Conservation (phyloP, 2,797 vertebrate species). For the Spondyliosoma cantharus region DNA sequence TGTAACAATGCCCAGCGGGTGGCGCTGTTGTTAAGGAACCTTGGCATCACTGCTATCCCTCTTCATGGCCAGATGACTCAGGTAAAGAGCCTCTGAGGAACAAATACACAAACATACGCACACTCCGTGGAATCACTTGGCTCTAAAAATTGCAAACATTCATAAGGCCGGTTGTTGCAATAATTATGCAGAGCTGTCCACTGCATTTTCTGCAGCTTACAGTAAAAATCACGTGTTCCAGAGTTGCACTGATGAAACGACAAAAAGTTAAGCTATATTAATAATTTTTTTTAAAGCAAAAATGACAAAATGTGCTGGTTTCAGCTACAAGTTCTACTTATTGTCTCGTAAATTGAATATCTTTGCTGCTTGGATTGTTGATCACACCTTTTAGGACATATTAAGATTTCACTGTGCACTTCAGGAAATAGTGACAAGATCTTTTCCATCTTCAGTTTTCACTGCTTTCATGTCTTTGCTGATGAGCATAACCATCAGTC, state of each 20-base stretch:
- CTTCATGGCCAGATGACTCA: constrained; percentile 98
- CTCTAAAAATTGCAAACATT: neutral
- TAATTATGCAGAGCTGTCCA: neutral
- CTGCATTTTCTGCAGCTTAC: neutral
- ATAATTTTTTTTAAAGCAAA: neutral
- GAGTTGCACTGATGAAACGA: neutral
- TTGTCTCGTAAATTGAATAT: neutral
- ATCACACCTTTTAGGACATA: neutral
- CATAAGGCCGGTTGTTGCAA: neutral
- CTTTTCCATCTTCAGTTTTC: neutral
- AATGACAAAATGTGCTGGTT: neutral
- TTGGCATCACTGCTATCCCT: constrained; percentile 98
- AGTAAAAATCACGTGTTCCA: neutral
- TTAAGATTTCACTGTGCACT: neutral
- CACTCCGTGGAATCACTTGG: neutral
- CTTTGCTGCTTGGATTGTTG: neutral
- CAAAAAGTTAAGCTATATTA: neutral
- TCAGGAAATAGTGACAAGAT: neutral
- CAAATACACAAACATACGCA: neutral
- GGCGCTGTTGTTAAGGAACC: constrained; percentile 92
- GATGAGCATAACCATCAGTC: too few species aligned
- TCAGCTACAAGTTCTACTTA: too few species aligned
- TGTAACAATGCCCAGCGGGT: constrained; percentile 97
- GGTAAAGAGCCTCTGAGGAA: constrained; percentile 79
- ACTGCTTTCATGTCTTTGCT: too few species aligned